A percentile compares a stretch with the other conserved stretches of the same genome.
Conservation (phyloP, 2,113 vertebrate species). For the Daphoenositta chrysoptera region DNA sequence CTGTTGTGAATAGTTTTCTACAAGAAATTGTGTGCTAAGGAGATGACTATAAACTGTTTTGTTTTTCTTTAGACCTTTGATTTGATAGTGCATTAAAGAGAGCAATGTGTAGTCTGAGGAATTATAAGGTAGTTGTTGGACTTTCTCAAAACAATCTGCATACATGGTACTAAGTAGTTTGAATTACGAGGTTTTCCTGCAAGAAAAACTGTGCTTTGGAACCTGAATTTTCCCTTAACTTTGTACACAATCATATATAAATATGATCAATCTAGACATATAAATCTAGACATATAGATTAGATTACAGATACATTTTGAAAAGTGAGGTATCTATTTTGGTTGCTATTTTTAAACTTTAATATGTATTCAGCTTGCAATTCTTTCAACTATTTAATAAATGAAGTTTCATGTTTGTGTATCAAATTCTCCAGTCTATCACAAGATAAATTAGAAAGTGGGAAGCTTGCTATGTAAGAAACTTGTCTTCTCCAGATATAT, state of each 20-base stretch:
- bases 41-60: not conserved
- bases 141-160: not conserved
- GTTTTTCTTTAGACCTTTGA: not conserved
- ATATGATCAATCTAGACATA: not conserved
- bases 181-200: not conserved
- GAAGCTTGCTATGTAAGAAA: not conserved
- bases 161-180: not conserved
- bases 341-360: not conserved
- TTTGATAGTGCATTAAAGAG: not conserved
- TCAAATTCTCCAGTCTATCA: not conserved
- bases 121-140: not conserved
- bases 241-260: not conserved
- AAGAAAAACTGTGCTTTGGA: not conserved
- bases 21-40: not conserved
- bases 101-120: not conserved
- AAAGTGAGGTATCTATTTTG: not conserved
- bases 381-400: not conserved
- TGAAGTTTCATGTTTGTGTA: not conserved
- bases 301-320: not conserved
- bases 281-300: not conserved
- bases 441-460: not conserved
- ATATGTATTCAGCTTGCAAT: not conserved
- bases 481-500: not conserved
- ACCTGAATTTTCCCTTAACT: not conserved
- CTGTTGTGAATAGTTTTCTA: not conserved